Conservation (phyloP, 1,140 invertebrate species). For the Zaprionus vittiger region DNA sequence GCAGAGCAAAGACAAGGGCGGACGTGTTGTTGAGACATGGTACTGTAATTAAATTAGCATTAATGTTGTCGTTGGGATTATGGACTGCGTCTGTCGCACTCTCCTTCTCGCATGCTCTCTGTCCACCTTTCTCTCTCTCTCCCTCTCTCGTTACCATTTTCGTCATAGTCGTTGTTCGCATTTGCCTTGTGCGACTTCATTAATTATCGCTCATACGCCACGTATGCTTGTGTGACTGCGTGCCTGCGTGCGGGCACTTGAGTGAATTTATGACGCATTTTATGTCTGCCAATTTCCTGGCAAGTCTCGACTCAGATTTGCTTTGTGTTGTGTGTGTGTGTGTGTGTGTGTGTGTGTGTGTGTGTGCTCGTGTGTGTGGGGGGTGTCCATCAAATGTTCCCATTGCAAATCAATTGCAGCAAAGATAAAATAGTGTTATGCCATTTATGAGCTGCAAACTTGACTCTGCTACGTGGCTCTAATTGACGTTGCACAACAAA, state of each 20-base stretch:
- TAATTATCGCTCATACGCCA: slow-evolving; percentile 67
- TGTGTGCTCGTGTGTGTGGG: not conserved
- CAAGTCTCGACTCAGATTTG: slow-evolving; percentile 30
- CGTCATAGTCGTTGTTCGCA: slow-evolving; percentile 10
- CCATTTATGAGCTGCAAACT: slow-evolving; percentile 57
- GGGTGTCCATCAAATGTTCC: slow-evolving; percentile 36
- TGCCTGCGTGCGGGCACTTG: slow-evolving; percentile 36
- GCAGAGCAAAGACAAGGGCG: not conserved
- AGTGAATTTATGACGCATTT: slow-evolving; percentile 63
- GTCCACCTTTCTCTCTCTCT: slow-evolving; percentile 7
- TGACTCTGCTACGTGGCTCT: slow-evolving; percentile 34
- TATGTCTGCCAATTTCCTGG: slow-evolving; percentile 38
- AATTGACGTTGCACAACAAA: slow-evolving; percentile 60
- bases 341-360: not conserved
- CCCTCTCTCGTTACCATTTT: not conserved
- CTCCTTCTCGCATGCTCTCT: slow-evolving; percentile 20
- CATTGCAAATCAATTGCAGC: slow-evolving; percentile 58
- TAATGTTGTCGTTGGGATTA: slow-evolving; percentile 59
- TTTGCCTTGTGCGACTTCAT: slow-evolving; percentile 51
- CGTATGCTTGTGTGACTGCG: slow-evolving; percentile 16
- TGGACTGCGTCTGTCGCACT: slow-evolving; percentile 35
- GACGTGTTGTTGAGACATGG: slow-evolving; percentile 53
- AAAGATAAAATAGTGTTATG: slow-evolving; percentile 40
- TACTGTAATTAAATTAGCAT: slow-evolving; percentile 74
- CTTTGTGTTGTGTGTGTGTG: not conserved